Conservation (phyloP, 2,797 vertebrate genomes). For the Sciaenops ocellatus region DNA sequence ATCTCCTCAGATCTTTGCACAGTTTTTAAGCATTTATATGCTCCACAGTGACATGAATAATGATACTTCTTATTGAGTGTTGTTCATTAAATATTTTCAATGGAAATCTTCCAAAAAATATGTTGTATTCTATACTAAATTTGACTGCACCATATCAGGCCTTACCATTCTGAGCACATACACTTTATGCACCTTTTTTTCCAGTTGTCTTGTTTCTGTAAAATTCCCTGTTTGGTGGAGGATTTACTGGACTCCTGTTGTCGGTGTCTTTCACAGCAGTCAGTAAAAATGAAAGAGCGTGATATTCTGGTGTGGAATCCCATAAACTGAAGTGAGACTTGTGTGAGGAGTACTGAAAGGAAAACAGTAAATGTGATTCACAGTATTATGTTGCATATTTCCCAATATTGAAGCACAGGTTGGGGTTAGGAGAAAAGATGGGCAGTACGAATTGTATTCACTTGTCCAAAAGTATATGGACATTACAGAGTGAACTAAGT, state of each 20-base stretch:
- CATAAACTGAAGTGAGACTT: slow-evolving; percentile 29
- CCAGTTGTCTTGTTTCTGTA: slow-evolving; percentile 48
- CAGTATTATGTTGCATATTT: background rate
- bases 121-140: background rate
- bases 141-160: slow-evolving; percentile 2
- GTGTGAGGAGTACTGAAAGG: slow-evolving; percentile 11
- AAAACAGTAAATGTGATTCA: slow-evolving; percentile 35
- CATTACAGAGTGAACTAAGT: slow-evolving; percentile 25
- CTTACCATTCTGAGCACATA: slow-evolving; percentile 45
- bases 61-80: background rate
- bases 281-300: slow-evolving; percentile 53
- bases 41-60: background rate
- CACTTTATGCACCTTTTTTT: slow-evolving; percentile 16
- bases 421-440: background rate
- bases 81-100: slow-evolving; percentile 5
- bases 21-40: slow-evolving; percentile 14
- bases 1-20: background rate
- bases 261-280: slow-evolving; percentile 43
- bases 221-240: slow-evolving; percentile 51
- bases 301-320: slow-evolving; percentile 21
- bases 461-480: background rate
- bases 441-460: slow-evolving; percentile 2
- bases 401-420: slow-evolving; percentile 26
- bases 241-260: slow-evolving; percentile 57
- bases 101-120: background rate